Conservation (phyloP, 2,888 invertebrate genomes). For the Cantharis lateralis region DNA sequence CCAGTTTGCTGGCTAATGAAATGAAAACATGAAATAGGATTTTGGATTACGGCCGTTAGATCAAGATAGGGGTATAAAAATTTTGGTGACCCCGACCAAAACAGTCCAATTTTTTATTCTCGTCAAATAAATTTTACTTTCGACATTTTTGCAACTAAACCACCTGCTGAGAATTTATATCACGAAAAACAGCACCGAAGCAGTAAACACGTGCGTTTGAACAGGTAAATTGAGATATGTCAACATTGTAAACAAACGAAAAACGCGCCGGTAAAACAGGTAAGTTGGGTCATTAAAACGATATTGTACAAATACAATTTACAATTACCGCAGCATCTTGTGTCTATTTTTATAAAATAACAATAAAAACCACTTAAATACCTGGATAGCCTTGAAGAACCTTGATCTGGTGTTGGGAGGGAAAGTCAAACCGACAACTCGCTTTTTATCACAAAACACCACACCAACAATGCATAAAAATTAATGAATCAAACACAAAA, state of each 20-base stretch:
- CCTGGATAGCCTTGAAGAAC: constrained; percentile 22
- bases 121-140: neutral
- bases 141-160: neutral
- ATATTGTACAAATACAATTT: neutral
- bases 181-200: neutral
- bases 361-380: constrained; percentile 15
- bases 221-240: neutral
- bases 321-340: neutral
- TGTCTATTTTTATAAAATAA: neutral
- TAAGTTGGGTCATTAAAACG: neutral
- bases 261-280: neutral
- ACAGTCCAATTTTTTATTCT: neutral
- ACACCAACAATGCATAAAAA: neutral
- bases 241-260: neutral
- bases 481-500: neutral
- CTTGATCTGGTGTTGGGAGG: constrained; percentile 3
- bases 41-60: neutral
- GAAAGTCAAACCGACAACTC: neutral
- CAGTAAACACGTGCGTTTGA: neutral
- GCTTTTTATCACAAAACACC: neutral
- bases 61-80: neutral
- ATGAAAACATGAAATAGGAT: neutral
- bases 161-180: neutral
- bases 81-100: neutral
- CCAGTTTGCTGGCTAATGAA: neutral